Evolutionary conservation across 92 coral and sea anemone genomes (phyloP).

Genomic region (Metridium senile): DNA sequence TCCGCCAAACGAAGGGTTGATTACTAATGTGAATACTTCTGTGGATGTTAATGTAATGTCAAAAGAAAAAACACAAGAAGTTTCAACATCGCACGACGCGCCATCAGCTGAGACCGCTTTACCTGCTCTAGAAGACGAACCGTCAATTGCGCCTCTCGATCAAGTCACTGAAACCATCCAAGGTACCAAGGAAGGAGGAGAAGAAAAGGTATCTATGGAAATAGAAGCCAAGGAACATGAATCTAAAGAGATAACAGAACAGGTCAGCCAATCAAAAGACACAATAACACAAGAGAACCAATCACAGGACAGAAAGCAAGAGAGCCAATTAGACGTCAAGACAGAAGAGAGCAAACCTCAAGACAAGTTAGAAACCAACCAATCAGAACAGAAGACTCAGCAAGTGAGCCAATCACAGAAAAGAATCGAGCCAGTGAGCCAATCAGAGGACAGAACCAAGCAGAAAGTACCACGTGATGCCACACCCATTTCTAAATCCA

Average conservation of each 20-base stretch:
- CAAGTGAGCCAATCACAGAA: background rate
- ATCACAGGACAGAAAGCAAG: background rate
- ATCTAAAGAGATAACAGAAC: slow-evolving; percentile 5
- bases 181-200: background rate
- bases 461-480: slow-evolving; percentile 6
- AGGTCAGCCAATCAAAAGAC: background rate
- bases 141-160: slow-evolving; percentile 10
- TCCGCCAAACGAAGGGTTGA: background rate
- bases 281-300: background rate
- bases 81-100: background rate
- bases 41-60: background rate
- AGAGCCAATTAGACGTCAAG: background rate
- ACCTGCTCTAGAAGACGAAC: background rate
- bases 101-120: background rate
- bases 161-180: background rate
- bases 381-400: background rate
- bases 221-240: background rate
- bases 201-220: background rate
- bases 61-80: background rate
- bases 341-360: background rate
- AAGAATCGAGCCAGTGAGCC: background rate
- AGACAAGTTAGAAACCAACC: background rate
- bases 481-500: slow-evolving; percentile 3
- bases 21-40: background rate
- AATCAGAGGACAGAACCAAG: slow-evolving; percentile 2